Evolutionary conservation across 2,113 vertebrate species (phyloP), one percentile per base, ranked within the genome.

Genomic region (Odocoileus virginianus): DNA sequence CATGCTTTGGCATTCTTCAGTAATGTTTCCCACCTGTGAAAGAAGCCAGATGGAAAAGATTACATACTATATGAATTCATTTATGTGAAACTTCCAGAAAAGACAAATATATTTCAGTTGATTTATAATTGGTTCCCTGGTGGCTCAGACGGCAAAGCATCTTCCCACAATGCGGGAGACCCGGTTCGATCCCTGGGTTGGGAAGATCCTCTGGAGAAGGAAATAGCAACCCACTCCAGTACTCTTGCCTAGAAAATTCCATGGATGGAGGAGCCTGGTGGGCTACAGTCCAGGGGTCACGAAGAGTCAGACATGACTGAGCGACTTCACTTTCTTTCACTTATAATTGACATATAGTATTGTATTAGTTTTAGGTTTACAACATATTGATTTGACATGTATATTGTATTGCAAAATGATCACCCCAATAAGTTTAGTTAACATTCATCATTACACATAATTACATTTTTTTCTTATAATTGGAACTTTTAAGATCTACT

Each of bases 131-230:
- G 17, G 33, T 40, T 71, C 19, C 19, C 9, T 71, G 19, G n/a
- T 71, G 67, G 2, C n/a, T 71, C 19, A 71, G n/a, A 40, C 0
- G 0, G n/a, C 23, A 71, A 40, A 71, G 19, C 67, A 40, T 71
- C n/a, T 71, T 10, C 67, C 19, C 0, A 0, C 5, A 71, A 71
- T 12, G 19, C 19, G 0, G 67, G 19, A 71, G 67, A 71, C 19
- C 67, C 1, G 0, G n/a, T 40, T 71, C 0, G 0, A 71, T 71
- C n/a, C n/a, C 67, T 23, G 67, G n/a, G n/a, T 71, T 0, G 1
- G n/a, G 67, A 40, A 40, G 11, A 71, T 36, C 64, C 64, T 19
- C 64, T 71, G 19, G n/a, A 36, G n/a, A 23, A 71, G n/a, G n/a
- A 12, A 71, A 71, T 36, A 21, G n/a, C 64, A 36, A 36, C n/a